phyloP scores from a whole-genome alignment of 1,140 invertebrate species.

The Hirudo medicinalis region DNA sequence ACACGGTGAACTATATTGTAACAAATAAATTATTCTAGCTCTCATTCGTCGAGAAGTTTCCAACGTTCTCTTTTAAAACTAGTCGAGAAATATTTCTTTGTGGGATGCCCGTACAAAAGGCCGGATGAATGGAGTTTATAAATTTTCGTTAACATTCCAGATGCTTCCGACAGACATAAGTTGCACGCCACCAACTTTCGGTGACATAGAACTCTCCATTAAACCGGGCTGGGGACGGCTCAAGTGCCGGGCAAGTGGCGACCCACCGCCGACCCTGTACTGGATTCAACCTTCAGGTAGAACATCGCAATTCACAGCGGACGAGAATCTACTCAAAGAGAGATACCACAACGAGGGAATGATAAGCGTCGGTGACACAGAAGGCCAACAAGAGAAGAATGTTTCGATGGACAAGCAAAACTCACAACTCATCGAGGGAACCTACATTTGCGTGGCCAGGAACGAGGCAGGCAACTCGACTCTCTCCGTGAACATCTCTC shows the following conservation, averaged over 20 bases:
- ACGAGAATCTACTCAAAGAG: background rate
- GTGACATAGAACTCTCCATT: slow-evolving; percentile 37
- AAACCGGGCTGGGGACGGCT: slow-evolving; percentile 32
- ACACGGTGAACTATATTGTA: slow-evolving; percentile 23
- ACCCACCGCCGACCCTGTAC: slow-evolving; percentile 36
- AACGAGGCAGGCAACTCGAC: slow-evolving; percentile 40
- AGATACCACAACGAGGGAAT: background rate
- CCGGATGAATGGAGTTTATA: background rate
- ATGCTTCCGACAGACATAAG: slow-evolving; percentile 33
- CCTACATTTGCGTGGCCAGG: slow-evolving; percentile 36
- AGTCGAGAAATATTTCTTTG: background rate
- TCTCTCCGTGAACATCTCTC: slow-evolving; percentile 34
- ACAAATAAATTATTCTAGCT: background rate
- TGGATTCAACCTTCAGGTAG: slow-evolving; percentile 36
- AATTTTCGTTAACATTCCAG: slow-evolving; percentile 5
- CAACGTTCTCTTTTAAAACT: background rate
- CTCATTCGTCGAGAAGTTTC: background rate
- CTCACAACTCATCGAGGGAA: slow-evolving; percentile 20
- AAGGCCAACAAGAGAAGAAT: background rate
- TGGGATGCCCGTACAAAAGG: background rate
- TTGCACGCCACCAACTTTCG: slow-evolving; percentile 38
- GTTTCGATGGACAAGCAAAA: background rate
- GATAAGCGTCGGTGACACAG: background rate
- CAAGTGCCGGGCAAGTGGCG: slow-evolving; percentile 34
- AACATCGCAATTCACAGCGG: slow-evolving; percentile 27